Evolutionary conservation across 2,113 vertebrate species (phyloP).

Genomic region (Lethenteron camtschaticum): DNA sequence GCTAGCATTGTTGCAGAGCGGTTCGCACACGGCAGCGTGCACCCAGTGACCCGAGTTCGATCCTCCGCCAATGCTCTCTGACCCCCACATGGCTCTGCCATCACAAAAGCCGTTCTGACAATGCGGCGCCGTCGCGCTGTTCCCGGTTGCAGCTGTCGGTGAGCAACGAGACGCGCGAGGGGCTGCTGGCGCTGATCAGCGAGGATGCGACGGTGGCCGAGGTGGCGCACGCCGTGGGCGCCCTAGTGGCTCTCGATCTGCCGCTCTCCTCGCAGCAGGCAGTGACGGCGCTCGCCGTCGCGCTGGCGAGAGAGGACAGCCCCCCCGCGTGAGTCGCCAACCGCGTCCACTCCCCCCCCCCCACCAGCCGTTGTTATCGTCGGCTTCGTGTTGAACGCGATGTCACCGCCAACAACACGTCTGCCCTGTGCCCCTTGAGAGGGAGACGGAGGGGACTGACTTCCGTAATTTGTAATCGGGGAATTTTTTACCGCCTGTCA

Average conservation of each 20-base stretch:
- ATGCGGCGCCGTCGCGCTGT: too few species aligned
- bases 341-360: background rate
- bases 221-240: constrained; percentile 64
- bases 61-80: too few species aligned
- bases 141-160: too few species aligned
- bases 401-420: background rate
- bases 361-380: background rate
- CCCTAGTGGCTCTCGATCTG: constrained; percentile 57
- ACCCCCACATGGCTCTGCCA: too few species aligned
- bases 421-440: background rate
- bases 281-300: constrained; percentile 43
- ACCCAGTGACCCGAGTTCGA: too few species aligned
- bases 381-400: background rate
- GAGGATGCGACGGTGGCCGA: constrained; percentile 68
- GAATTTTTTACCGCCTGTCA: too few species aligned
- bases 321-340: constrained; percentile 52
- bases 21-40: too few species aligned
- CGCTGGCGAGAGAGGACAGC: constrained; percentile 76
- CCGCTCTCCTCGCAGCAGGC: constrained; percentile 73
- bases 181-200: constrained; percentile 57
- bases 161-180: background rate
- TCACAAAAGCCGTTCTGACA: too few species aligned
- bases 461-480: too few species aligned
- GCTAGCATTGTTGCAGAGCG: too few species aligned
- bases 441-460: too few species aligned